Percentiles rank a stretch among this genome's conserved stretches.
Evolutionary conservation across 2,113 vertebrate species (phyloP).

Genomic region (Prunella fulvescens): DNA sequence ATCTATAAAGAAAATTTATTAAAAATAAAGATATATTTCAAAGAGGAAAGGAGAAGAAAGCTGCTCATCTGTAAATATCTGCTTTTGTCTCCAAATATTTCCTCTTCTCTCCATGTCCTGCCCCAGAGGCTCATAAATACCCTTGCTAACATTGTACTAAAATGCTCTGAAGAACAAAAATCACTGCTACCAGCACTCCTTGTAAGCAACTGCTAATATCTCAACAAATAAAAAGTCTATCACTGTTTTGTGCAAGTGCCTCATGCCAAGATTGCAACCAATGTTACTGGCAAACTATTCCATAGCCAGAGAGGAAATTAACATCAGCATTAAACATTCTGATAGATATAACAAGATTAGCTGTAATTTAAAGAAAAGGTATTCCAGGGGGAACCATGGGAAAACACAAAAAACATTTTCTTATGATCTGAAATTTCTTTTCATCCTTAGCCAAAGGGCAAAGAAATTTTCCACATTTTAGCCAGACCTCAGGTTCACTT

Average conservation of each 20-base stretch:
- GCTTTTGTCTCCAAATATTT: background rate
- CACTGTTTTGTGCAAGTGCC: background rate
- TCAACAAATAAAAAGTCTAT: background rate
- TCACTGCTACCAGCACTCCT: background rate
- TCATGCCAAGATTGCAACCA: background rate
- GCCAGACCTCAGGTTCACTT: background rate
- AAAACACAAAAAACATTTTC: background rate
- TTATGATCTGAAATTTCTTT: background rate
- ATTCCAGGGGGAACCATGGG: background rate
- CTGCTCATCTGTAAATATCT: background rate
- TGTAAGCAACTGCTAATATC: background rate
- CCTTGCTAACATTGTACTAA: background rate
- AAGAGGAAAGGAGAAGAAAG: background rate
- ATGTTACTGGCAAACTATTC: background rate
- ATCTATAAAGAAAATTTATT: background rate
- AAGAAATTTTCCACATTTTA: background rate
- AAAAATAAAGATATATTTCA: background rate
- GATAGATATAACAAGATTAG: background rate
- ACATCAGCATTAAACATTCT: background rate
- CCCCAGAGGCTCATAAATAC: background rate
- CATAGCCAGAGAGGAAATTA: conserved; percentile 3
- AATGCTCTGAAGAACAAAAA: background rate
- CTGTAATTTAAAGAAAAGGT: background rate
- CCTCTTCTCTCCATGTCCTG: background rate
- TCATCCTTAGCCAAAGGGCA: background rate